Evolutionary conservation across 2,113 vertebrate genomes (phyloP).

Genomic region (Eublepharis macularius): DNA sequence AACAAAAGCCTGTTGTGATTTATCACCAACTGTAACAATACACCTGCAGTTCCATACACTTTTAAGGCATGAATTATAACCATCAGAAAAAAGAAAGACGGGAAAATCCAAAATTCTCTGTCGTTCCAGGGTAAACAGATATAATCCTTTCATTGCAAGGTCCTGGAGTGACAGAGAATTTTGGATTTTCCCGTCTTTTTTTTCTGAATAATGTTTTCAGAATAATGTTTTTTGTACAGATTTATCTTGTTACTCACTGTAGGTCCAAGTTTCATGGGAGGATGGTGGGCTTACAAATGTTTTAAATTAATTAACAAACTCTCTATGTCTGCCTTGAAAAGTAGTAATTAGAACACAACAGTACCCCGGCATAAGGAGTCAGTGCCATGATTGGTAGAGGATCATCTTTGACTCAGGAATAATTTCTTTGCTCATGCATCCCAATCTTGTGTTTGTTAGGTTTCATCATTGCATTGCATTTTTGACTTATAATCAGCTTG

Average conservation of each 20-base stretch:
- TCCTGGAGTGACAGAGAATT: too few species aligned
- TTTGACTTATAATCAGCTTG: background rate
- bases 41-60: conserved; percentile 42
- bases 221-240: too few species aligned
- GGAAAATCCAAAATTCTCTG: too few species aligned
- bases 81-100: too few species aligned
- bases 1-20: conserved; percentile 32
- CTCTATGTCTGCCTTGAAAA: background rate
- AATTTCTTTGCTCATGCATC: background rate
- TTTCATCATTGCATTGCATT: background rate
- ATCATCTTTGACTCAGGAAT: background rate
- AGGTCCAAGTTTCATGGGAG: too few species aligned
- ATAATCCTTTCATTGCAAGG: too few species aligned
- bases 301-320: background rate
- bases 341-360: background rate
- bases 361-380: background rate
- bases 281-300: background rate
- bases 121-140: too few species aligned
- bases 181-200: too few species aligned
- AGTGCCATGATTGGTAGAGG: background rate
- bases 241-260: too few species aligned
- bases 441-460: background rate
- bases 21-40: conserved; percentile 45
- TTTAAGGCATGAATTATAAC: background rate
- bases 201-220: too few species aligned